Conservation (phyloP, 2,888 invertebrate species). For the Torymus texanus region DNA sequence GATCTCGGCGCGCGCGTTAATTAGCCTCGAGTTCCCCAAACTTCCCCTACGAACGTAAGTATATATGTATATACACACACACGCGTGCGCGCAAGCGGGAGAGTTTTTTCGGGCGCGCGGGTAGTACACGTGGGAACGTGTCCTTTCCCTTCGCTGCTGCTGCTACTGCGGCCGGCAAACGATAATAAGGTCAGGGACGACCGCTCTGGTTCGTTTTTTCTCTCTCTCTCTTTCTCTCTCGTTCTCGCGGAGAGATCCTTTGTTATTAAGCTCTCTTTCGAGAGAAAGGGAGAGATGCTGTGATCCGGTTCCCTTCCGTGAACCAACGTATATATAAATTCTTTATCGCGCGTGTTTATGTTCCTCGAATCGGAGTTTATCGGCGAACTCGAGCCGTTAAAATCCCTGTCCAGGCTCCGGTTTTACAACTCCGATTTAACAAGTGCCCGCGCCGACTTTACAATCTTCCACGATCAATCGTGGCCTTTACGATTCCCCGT, state of each 20-base stretch:
- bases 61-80: no score
- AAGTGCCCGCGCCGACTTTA: no score
- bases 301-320: no score
- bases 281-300: no score
- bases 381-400: not conserved
- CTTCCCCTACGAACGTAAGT: not conserved
- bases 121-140: slow-evolving; percentile 36
- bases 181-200: slow-evolving; percentile 44
- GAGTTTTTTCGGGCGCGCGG: not conserved
- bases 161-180: not conserved
- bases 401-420: no score
- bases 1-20: slow-evolving; percentile 3
- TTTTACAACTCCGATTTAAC: no score
- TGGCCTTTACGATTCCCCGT: no score
- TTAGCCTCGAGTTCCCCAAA: slow-evolving; percentile 17
- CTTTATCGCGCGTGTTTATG: no score
- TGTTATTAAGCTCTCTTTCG: no score
- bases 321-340: no score
- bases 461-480: no score
- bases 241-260: not conserved
- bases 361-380: not conserved
- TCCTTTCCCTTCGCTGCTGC: slow-evolving; percentile 21
- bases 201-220: slow-evolving; percentile 7
- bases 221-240: not conserved
- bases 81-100: not conserved